phyloP scores from a whole-genome alignment of 1,140 invertebrate genomes.

The Lepidostoma basale region DNA sequence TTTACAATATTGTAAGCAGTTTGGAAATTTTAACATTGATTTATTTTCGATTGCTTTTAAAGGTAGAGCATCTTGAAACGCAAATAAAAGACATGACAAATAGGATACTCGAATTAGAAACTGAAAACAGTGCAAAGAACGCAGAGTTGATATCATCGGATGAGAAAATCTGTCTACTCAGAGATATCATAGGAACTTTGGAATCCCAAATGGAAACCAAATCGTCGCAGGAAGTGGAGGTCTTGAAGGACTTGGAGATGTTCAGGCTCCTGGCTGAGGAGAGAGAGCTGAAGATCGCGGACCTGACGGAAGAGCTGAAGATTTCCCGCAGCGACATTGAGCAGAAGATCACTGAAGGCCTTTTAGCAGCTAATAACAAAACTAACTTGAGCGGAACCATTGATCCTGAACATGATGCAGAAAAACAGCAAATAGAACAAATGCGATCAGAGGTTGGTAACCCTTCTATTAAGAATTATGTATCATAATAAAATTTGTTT shows the following conservation, averaged over 20 bases:
- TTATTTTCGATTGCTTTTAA: too few relatives aligned
- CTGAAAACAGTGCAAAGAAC: slow-evolving; percentile 65
- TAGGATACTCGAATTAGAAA: slow-evolving; percentile 64
- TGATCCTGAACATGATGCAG: slow-evolving; percentile 33
- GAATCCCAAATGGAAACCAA: slow-evolving; percentile 74
- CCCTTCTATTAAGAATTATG: too few relatives aligned
- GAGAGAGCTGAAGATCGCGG: slow-evolving; percentile 54
- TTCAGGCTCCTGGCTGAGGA: slow-evolving; percentile 56
- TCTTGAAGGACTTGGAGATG: slow-evolving; percentile 52
- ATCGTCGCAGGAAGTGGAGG: slow-evolving; percentile 56
- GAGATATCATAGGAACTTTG: slow-evolving; percentile 77
- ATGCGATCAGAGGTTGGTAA: slow-evolving; percentile 35
- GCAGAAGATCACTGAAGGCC: slow-evolving; percentile 49
- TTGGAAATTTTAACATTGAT: too few relatives aligned
- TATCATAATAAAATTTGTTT: too few relatives aligned
- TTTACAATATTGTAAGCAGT: too few relatives aligned
- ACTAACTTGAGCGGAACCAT: background rate
- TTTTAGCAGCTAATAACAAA: slow-evolving; percentile 39
- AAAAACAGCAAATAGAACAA: slow-evolving; percentile 40
- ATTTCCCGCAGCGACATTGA: slow-evolving; percentile 50
- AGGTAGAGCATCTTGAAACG: slow-evolving; percentile 73
- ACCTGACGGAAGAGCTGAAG: slow-evolving; percentile 52
- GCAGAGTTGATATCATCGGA: slow-evolving; percentile 70
- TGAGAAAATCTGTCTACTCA: slow-evolving; percentile 72
- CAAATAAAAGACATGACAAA: slow-evolving; percentile 72